Evolutionary conservation across 2,888 invertebrate species (phyloP).

Genomic region (Acrobeloides nanus): DNA sequence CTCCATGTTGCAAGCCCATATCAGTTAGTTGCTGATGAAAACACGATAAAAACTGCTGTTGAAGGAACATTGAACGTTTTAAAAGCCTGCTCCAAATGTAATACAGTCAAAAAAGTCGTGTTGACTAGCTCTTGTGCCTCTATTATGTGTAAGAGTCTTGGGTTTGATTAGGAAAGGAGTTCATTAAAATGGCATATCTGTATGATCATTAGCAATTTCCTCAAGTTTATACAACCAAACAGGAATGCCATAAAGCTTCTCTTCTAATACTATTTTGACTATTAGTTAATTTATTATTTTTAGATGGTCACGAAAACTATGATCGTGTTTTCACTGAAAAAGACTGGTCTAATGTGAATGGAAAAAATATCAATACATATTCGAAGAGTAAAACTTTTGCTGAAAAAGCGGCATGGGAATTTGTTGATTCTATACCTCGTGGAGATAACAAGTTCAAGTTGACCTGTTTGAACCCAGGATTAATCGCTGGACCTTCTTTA

Average conservation of each 20-base stretch:
- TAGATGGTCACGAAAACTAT: constrained; percentile 44
- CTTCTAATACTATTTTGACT: too few relatives aligned
- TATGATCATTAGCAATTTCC: too few relatives aligned
- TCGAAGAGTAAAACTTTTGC: constrained; percentile 58
- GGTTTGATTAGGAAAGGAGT: too few relatives aligned
- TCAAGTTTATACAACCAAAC: too few relatives aligned
- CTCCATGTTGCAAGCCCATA: constrained; percentile 52
- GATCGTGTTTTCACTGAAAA: constrained; percentile 38
- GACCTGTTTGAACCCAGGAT: constrained; percentile 59
- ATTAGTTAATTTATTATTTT: too few relatives aligned
- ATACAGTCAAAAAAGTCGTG: constrained; percentile 58
- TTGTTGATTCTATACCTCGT: constrained; percentile 53
- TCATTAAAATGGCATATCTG: too few relatives aligned
- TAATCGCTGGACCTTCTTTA: constrained; percentile 58
- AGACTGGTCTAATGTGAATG: constrained; percentile 40
- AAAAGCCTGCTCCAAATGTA: constrained; percentile 56
- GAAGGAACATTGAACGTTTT: constrained; percentile 58
- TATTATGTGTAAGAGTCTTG: too few relatives aligned
- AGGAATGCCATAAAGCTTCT: too few relatives aligned
- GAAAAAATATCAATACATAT: constrained; percentile 32
- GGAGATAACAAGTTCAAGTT: constrained; percentile 57
- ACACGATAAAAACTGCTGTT: constrained; percentile 56
- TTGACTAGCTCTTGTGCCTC: constrained; percentile 59
- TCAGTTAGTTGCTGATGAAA: constrained; percentile 44
- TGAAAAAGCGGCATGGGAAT: constrained; percentile 61